These are phyloP conservation scores for Ophthalmolycus amberensis DNA, from an alignment of 2,113 vertebrate genomes.

Conservation along the genomic window DNA sequence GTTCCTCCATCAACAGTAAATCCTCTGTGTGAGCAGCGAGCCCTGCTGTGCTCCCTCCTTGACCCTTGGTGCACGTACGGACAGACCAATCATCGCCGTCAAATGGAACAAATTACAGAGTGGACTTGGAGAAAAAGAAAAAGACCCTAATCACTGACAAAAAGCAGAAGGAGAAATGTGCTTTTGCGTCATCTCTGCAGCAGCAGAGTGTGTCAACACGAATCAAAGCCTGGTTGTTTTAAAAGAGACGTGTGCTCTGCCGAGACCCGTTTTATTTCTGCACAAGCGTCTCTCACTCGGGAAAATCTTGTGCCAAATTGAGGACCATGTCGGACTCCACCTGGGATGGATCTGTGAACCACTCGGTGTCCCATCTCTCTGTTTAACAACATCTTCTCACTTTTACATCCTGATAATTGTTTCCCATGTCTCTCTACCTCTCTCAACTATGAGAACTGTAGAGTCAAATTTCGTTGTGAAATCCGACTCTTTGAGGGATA, in stretches of 20 bases:
- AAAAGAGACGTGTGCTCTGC: slow-evolving; percentile 2
- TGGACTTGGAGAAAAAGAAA: not conserved
- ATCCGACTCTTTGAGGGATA: slow-evolving; percentile 51
- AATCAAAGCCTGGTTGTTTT: not conserved
- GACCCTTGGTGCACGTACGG: slow-evolving; percentile 13
- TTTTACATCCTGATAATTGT: not conserved
- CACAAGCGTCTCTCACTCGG: not conserved
- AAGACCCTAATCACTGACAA: slow-evolving; percentile 3
- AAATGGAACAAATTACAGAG: slow-evolving; percentile 9
- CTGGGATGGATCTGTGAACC: not conserved
- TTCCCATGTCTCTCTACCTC: slow-evolving; percentile 24
- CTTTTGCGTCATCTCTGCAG: not conserved
- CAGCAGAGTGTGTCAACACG: not conserved
- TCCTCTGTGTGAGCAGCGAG: not conserved
- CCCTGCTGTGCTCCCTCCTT: not conserved
- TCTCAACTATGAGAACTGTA: not conserved
- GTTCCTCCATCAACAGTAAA: not conserved
- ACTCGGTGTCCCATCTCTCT: not conserved
- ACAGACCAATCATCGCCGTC: slow-evolving; percentile 14
- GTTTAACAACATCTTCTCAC: slow-evolving; percentile 1
- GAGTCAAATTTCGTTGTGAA: slow-evolving; percentile 39
- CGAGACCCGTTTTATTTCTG: not conserved
- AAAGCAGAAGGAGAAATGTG: slow-evolving; percentile 11
- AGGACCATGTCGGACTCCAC: not conserved
- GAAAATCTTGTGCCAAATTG: not conserved